These are phyloP conservation scores for Rhagophthalmus giganteus DNA, from an alignment of 2,888 invertebrate genomes.

Conservation along the genomic window DNA sequence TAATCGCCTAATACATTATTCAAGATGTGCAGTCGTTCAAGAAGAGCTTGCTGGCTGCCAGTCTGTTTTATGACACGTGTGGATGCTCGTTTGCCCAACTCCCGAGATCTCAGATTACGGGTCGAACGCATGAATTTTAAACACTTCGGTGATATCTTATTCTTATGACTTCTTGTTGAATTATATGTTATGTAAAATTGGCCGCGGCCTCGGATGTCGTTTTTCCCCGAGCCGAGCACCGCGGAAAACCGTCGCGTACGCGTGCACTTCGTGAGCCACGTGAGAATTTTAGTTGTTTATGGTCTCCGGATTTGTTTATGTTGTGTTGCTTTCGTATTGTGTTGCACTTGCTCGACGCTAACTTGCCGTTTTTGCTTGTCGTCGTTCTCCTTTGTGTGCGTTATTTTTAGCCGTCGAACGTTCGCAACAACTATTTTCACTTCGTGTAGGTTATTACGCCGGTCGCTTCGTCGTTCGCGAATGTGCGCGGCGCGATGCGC, in stretches of 20 bases:
- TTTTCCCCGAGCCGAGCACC: neutral
- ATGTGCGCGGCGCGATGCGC: no score
- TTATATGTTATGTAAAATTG: conserved; percentile 23
- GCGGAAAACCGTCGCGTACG: conserved; percentile 17
- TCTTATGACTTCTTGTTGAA: conserved; percentile 12
- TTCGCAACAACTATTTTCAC: conserved; percentile 15
- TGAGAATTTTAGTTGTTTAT: conserved; percentile 54
- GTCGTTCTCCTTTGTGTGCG: conserved; percentile 20
- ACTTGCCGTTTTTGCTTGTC: conserved; percentile 25
- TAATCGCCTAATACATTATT: conserved; percentile 33
- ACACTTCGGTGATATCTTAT: conserved; percentile 26
- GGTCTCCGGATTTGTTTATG: conserved; percentile 49
- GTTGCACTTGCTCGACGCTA: conserved; percentile 37
- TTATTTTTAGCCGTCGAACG: conserved; percentile 11
- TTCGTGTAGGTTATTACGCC: conserved; percentile 14
- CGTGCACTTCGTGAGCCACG: conserved; percentile 52
- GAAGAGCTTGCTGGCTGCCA: conserved; percentile 15
- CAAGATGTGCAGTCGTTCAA: conserved; percentile 17
- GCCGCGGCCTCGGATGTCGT: conserved; percentile 6
- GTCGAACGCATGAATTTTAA: conserved; percentile 23
- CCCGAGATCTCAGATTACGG: conserved; percentile 20
- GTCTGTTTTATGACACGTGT: conserved; percentile 26
- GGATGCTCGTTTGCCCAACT: conserved; percentile 15
- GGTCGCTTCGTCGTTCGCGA: no score
- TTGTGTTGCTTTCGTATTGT: conserved; percentile 51